phyloP scores from a whole-genome alignment of 2,113 vertebrate genomes.

The Amphiprion ocellaris region DNA sequence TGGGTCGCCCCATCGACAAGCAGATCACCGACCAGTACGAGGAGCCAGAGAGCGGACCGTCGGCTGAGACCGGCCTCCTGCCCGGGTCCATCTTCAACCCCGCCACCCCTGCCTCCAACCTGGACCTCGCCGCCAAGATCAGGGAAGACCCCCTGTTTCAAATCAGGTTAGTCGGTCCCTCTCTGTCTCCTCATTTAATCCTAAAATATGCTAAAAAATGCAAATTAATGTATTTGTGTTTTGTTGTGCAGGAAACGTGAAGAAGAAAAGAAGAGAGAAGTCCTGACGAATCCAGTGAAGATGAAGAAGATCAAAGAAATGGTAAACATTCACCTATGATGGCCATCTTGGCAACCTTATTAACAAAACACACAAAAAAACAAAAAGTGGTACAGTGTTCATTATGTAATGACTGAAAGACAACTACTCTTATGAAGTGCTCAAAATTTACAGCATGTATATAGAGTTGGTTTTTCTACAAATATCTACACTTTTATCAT shows the following conservation, averaged over 20 bases:
- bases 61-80: constrained; percentile 91
- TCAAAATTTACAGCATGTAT: too few relatives aligned
- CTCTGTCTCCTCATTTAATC: neutral
- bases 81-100: constrained; percentile 94
- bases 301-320: constrained; percentile 98
- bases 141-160: constrained; percentile 95
- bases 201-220: neutral
- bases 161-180: constrained; percentile 86
- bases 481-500: neutral
- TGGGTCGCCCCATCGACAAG: constrained; percentile 95
- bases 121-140: constrained; percentile 97
- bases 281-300: constrained; percentile 96
- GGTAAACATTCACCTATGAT: constrained; percentile 79
- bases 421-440: neutral
- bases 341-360: too few relatives aligned
- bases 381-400: neutral
- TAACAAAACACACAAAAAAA: too few relatives aligned
- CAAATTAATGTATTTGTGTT: neutral
- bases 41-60: constrained; percentile 90
- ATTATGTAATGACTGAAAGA: neutral
- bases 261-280: constrained; percentile 95
- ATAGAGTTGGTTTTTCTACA: neutral
- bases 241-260: constrained; percentile 89
- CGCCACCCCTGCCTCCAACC: constrained; percentile 84
- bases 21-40: constrained; percentile 91